phyloP scores from a whole-genome alignment of 2,113 vertebrate species.

The Prochilodus magdalenae region DNA sequence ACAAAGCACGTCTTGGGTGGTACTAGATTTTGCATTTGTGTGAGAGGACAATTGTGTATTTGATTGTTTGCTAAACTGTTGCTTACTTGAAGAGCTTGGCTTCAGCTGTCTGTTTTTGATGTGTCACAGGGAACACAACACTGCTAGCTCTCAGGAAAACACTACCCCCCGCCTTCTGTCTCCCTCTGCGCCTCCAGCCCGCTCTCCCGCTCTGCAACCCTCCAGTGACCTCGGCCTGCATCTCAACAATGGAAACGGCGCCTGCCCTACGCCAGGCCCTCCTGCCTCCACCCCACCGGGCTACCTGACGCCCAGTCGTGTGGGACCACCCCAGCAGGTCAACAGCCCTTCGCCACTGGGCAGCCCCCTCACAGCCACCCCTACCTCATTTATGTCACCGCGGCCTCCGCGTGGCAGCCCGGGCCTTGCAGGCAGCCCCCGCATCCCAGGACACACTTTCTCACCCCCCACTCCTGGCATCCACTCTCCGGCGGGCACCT shows the following conservation, averaged over 20 bases:
- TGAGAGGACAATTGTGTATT: too few species aligned
- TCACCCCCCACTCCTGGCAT: slow-evolving; percentile 84
- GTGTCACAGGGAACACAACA: slow-evolving; percentile 88
- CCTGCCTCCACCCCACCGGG: slow-evolving; percentile 64
- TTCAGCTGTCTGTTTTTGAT: background rate
- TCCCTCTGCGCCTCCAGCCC: slow-evolving; percentile 81
- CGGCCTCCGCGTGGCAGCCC: slow-evolving; percentile 87
- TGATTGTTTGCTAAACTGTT: too few species aligned
- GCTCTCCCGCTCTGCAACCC: slow-evolving; percentile 76
- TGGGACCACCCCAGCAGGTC: slow-evolving; percentile 70
- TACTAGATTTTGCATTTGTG: too few species aligned
- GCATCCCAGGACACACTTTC: slow-evolving; percentile 85
- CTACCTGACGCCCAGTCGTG: slow-evolving; percentile 73
- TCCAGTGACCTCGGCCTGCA: slow-evolving; percentile 76
- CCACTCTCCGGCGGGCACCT: slow-evolving; percentile 83
- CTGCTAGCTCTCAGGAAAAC: slow-evolving; percentile 94
- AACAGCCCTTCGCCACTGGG: slow-evolving; percentile 83
- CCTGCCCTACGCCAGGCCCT: slow-evolving; percentile 70
- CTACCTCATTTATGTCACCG: slow-evolving; percentile 90
- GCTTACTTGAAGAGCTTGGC: background rate
- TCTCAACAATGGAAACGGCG: slow-evolving; percentile 78
- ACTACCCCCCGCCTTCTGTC: slow-evolving; percentile 85
- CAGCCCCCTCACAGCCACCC: slow-evolving; percentile 84
- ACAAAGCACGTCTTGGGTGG: too few species aligned
- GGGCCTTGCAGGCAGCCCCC: slow-evolving; percentile 81